These are phyloP conservation scores for Dynastes tityus DNA, from an alignment of 2,888 invertebrate genomes.

Conservation along the genomic window DNA sequence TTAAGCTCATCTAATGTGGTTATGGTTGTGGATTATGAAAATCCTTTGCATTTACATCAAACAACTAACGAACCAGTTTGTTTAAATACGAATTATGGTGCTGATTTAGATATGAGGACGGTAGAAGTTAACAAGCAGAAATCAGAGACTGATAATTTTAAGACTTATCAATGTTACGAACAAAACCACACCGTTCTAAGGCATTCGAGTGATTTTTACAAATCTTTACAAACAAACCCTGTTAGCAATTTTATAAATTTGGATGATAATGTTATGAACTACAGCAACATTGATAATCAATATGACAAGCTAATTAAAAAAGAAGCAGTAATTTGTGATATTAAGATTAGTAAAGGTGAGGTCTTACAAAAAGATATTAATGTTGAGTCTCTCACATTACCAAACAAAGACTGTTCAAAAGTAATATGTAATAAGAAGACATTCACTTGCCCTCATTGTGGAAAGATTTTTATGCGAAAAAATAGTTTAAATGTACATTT, in stretches of 20 bases:
- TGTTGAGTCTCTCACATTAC: background rate
- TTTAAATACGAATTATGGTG: conserved; percentile 25
- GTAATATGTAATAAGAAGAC: conserved; percentile 55
- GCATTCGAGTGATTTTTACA: conserved; percentile 58
- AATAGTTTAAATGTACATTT: conserved; percentile 67
- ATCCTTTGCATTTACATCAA: conserved; percentile 36
- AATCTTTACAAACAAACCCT: conserved; percentile 41
- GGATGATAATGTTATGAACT: conserved; percentile 32
- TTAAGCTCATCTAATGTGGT: conserved; percentile 36
- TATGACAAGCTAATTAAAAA: conserved; percentile 34
- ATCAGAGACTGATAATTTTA: conserved; percentile 24
- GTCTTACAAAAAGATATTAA: conserved; percentile 14
- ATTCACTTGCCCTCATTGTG: conserved; percentile 65
- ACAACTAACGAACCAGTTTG: conserved; percentile 19
- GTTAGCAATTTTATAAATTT: conserved; percentile 31
- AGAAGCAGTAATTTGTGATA: conserved; percentile 4
- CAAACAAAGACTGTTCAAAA: conserved; percentile 22
- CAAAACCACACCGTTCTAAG: conserved; percentile 56
- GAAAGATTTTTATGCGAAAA: conserved; percentile 64
- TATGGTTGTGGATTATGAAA: conserved; percentile 46
- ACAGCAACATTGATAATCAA: conserved; percentile 16
- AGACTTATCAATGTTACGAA: conserved; percentile 36
- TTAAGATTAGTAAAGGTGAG: background rate
- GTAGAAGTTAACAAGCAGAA: conserved; percentile 25
- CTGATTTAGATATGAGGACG: conserved; percentile 22